Conservation (phyloP, 1,140 invertebrate genomes). For the Temnothorax longispinosus region DNA sequence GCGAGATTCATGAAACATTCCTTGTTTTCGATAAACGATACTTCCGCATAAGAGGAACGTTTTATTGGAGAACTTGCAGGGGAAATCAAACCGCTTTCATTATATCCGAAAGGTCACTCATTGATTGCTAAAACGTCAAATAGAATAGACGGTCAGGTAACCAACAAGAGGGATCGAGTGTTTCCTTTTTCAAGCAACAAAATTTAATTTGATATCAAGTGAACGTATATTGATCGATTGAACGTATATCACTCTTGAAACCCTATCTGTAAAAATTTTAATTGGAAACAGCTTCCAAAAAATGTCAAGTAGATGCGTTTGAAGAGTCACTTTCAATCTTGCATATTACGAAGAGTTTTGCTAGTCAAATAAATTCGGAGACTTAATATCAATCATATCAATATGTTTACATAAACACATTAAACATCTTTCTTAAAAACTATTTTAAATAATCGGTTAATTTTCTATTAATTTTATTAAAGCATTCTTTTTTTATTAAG, state of each 20-base stretch:
- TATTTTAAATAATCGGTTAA: neutral
- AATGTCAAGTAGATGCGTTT: neutral
- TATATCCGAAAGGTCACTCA: constrained; percentile 43
- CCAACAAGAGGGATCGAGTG: constrained; percentile 15
- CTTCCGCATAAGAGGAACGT: constrained; percentile 38
- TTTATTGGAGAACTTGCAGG: constrained; percentile 52
- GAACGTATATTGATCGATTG: neutral
- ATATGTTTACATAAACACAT: neutral
- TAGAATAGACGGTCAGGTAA: constrained; percentile 33
- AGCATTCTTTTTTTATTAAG: neutral
- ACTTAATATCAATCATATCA: neutral
- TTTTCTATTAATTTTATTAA: neutral
- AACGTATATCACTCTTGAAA: neutral
- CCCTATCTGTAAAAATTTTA: too few species aligned
- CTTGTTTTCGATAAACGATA: constrained; percentile 56
- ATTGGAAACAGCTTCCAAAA: constrained; percentile 4
- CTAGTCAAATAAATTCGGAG: neutral
- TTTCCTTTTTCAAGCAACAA: constrained; percentile 16
- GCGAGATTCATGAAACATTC: constrained; percentile 43
- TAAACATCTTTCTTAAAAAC: neutral
- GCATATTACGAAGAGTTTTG: neutral
- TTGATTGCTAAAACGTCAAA: constrained; percentile 54
- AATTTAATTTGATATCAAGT: constrained; percentile 54
- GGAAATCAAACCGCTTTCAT: constrained; percentile 35
- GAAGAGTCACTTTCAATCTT: neutral